These are phyloP conservation scores for Paragorgia papillata DNA, from an alignment of 92 coral and sea anemone genomes.

Conservation along the genomic window DNA sequence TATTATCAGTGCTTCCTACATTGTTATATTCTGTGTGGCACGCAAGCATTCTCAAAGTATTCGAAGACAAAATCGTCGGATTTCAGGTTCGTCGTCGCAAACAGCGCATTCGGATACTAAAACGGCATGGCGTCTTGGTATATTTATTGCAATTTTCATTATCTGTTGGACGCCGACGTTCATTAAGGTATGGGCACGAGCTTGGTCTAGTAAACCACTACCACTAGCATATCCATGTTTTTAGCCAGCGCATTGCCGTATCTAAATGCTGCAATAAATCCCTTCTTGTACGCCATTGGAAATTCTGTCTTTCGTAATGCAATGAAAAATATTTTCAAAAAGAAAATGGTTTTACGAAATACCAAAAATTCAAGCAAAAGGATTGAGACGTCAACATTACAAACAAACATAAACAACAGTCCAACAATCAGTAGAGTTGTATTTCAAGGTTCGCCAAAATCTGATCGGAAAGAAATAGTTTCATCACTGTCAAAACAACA, in stretches of 20 bases:
- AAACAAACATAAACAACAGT: constrained; percentile 27
- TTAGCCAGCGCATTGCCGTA: constrained; percentile 1
- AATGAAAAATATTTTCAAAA: constrained; percentile 10
- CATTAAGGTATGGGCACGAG: constrained; percentile 5
- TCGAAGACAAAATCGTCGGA: background rate
- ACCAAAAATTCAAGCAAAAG: background rate
- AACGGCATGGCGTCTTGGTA: constrained; percentile 41
- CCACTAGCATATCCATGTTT: background rate
- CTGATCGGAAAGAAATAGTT: background rate
- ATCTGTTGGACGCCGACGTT: constrained; percentile 39
- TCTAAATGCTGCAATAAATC: constrained; percentile 29
- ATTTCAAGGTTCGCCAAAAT: background rate
- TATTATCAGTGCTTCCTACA: constrained; percentile 1
- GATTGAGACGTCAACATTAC: constrained; percentile 15
- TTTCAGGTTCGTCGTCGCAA: background rate
- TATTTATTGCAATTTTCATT: constrained; percentile 17
- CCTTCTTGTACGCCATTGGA: constrained; percentile 31
- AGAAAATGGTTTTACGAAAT: background rate
- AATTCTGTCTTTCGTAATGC: constrained; percentile 16
- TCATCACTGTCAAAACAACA: background rate
- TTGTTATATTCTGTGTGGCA: constrained; percentile 32
- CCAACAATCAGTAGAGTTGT: constrained; percentile 4
- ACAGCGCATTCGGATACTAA: constrained; percentile 6
- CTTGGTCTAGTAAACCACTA: background rate
- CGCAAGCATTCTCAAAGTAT: constrained; percentile 26